Evolutionary conservation across 2,113 vertebrate genomes (phyloP).

Genomic region (Oncorhynchus tshawytscha): DNA sequence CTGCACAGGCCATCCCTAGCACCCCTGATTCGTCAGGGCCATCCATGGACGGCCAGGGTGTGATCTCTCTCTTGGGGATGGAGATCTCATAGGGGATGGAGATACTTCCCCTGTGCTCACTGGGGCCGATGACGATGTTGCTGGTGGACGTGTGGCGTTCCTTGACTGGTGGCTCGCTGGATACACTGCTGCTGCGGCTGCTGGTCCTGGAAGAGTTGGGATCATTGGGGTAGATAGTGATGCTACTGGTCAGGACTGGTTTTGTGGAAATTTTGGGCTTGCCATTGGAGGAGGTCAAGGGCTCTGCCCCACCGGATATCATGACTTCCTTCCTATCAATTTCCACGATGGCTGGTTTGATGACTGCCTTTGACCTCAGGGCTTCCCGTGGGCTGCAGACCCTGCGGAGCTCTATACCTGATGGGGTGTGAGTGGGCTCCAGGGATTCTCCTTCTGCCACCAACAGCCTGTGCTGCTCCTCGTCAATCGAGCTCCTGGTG

Average conservation of each 20-base stretch:
- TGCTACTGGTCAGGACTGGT: conserved; percentile 80
- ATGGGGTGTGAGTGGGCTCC: conserved; percentile 15
- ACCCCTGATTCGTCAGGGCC: conserved; percentile 50
- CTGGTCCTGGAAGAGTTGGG: conserved; percentile 71
- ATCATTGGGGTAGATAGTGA: conserved; percentile 90
- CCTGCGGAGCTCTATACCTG: conserved; percentile 62
- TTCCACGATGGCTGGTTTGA: conserved; percentile 93
- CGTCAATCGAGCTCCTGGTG: conserved; percentile 73
- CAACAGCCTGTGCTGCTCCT: conserved; percentile 68
- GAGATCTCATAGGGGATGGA: conserved; percentile 85
- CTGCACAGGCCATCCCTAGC: conserved; percentile 62
- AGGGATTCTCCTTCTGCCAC: conserved; percentile 54
- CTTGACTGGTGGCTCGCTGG: conserved; percentile 61
- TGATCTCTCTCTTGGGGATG: conserved; percentile 82
- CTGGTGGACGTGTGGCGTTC: conserved; percentile 87
- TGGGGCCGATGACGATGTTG: conserved; percentile 83
- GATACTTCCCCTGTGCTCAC: conserved; percentile 74
- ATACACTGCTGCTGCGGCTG: conserved; percentile 73
- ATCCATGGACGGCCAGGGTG: conserved; percentile 77
- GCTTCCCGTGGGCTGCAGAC: conserved; percentile 90
- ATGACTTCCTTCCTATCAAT: conserved; percentile 92
- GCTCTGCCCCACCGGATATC: conserved; percentile 80
- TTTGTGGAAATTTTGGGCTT: conserved; percentile 80
- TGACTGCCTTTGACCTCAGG: conserved; percentile 85
- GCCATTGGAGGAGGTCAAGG: conserved; percentile 65